phyloP scores from a whole-genome alignment of 1,140 invertebrate species.

The Homalodisca vitripennis region DNA sequence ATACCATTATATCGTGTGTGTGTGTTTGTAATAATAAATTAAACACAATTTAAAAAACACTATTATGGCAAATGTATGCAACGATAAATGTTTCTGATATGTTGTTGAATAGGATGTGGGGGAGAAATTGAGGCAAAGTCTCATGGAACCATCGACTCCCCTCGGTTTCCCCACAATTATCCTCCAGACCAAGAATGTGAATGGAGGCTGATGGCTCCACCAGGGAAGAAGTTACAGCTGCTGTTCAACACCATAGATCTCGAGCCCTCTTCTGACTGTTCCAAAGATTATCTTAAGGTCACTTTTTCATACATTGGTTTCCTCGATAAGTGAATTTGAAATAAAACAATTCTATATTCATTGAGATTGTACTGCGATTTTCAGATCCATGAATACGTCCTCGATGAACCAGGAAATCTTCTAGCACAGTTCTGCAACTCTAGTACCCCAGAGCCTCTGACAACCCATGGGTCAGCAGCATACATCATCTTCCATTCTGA shows the following conservation, averaged over 20 bases:
- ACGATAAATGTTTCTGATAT: no score
- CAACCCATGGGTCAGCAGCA: constrained; percentile 61
- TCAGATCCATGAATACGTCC: no score
- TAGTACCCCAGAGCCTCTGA: constrained; percentile 62
- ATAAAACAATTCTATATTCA: no score
- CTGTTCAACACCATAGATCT: constrained; percentile 79
- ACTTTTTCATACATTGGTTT: no score
- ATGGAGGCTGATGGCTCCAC: constrained; percentile 67
- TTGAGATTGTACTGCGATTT: no score
- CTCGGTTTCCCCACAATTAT: constrained; percentile 80
- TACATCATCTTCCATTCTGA: constrained; percentile 80
- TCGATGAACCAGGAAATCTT: constrained; percentile 48
- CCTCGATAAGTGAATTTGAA: no score
- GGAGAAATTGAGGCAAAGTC: constrained; percentile 55
- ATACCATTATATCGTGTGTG: no score
- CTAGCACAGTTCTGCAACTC: constrained; percentile 71
- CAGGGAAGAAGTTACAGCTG: constrained; percentile 75
- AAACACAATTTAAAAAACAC: no score
- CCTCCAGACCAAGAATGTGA: constrained; percentile 75
- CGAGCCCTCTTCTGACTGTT: constrained; percentile 67
- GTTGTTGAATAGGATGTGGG: constrained; percentile 64
- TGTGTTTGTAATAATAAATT: no score
- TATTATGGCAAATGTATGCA: no score
- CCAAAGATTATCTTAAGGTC: constrained; percentile 75
- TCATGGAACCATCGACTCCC: constrained; percentile 72